Evolutionary conservation across 1,140 invertebrate species (phyloP).

Genomic region (Drosophila suzukii): DNA sequence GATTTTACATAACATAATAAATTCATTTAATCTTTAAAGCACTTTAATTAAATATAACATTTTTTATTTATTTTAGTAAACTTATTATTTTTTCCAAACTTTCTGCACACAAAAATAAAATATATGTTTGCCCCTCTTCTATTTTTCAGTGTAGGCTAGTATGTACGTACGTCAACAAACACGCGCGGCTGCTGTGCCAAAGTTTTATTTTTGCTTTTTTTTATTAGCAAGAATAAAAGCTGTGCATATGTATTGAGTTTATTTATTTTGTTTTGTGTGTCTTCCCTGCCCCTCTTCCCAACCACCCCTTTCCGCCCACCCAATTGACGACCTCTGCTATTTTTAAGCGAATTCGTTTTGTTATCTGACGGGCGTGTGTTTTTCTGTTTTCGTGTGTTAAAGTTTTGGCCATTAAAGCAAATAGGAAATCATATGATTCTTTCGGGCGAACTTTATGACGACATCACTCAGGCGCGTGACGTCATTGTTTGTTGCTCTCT

Average conservation of each 20-base stretch:
- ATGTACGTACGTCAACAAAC: conserved; percentile 45
- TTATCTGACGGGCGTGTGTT: conserved; percentile 38
- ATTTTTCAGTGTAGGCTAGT: conserved; percentile 6
- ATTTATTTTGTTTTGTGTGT: conserved; percentile 58
- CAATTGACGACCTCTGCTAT: conserved; percentile 47
- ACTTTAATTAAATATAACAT: no score
- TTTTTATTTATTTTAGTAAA: no score
- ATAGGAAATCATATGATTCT: conserved; percentile 66
- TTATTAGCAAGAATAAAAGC: conserved; percentile 49
- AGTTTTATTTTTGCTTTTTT: conserved; percentile 18
- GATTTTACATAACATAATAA: no score
- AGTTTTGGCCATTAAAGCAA: conserved; percentile 49
- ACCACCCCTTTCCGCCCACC: not conserved
- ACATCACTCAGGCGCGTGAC: conserved; percentile 47
- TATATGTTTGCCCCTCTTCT: not conserved
- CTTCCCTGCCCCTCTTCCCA: not conserved
- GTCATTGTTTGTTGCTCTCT: conserved; percentile 38
- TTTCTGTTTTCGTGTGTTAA: conserved; percentile 27
- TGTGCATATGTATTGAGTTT: conserved; percentile 44
- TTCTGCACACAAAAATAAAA: not conserved
- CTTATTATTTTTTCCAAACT: no score
- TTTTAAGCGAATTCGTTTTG: conserved; percentile 54
- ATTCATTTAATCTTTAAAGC: no score
- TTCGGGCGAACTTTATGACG: conserved; percentile 47
- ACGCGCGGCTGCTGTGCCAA: conserved; percentile 51